phyloP scores from a whole-genome alignment of 1,140 invertebrate species.

The Euura lappo region DNA sequence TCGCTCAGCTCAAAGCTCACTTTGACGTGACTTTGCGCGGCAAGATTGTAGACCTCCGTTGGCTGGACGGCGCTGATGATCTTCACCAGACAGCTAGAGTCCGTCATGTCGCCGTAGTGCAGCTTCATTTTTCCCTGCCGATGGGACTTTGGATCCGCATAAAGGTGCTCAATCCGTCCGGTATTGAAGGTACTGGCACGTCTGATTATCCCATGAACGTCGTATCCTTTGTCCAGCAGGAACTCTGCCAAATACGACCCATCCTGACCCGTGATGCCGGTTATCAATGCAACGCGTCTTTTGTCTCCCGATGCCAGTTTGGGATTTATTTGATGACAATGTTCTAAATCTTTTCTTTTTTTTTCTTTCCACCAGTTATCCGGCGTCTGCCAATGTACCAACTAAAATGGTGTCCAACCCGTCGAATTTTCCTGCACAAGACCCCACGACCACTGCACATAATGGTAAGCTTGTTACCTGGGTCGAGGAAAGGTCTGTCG shows the following conservation, averaged over 20 bases:
- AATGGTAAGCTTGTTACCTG: too few relatives aligned
- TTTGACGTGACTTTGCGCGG: conserved; percentile 99
- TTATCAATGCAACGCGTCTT: conserved; percentile 82
- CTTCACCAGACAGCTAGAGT: conserved; percentile 96
- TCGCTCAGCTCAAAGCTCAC: conserved; percentile 97
- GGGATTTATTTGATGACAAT: too few relatives aligned
- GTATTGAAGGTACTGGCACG: conserved; percentile 98
- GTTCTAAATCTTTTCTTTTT: too few relatives aligned
- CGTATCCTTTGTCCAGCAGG: conserved; percentile 91
- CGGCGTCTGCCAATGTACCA: too few relatives aligned
- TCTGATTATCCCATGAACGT: conserved; percentile 95
- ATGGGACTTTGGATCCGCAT: conserved; percentile 87
- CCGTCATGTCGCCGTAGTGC: conserved; percentile 99
- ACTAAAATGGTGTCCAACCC: too few relatives aligned
- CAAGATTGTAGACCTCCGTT: conserved; percentile 97
- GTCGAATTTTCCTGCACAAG: too few relatives aligned
- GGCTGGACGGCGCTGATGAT: conserved; percentile 88
- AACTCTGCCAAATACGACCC: conserved; percentile 99
- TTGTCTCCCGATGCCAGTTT: conserved; percentile 37
- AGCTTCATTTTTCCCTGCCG: conserved; percentile 87
- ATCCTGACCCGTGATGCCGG: conserved; percentile 97
- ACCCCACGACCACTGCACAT: too few relatives aligned
- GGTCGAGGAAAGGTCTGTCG: too few relatives aligned
- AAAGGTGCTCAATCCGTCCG: conserved; percentile 93
- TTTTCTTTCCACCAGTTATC: too few relatives aligned